Evolutionary conservation across 1,140 invertebrate genomes (phyloP), one percentile per base, ranked within the genome.

Genomic region (Achatina immaculata): DNA sequence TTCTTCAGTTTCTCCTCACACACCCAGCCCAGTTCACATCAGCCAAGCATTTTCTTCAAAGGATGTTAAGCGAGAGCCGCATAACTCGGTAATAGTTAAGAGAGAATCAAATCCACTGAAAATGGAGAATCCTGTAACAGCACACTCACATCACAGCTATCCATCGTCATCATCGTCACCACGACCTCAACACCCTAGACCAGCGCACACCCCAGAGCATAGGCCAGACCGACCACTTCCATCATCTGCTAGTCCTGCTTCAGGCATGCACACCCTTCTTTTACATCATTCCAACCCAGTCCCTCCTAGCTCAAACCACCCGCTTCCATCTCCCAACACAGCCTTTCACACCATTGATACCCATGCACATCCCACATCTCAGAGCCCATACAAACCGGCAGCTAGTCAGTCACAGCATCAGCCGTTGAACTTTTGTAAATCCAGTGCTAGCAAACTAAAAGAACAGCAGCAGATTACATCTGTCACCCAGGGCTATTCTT

Each of bases 31-130:
- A 28, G 38, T 45, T 45, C 80, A 81, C 36, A 19, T 40, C 3
- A 62, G 40, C 62, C 51, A 55, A 65, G 36, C 40, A 14, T 78
- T 43, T 19, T 65, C 85, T 42, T 80, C 48, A 36, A 82, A 80
- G 68, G 78, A 84, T 34, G 87, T 89, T n/a, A 89, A 89, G 79
- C 85, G 88, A 16, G 87, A 88, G 80, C 78, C 82, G 43, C 86
- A 88, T 71, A 90, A 85, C 83, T 89, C 89, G 78, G 89, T 90
- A 77, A 90, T 90, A 79, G 89, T 90, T 43, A 78, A 78, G 43
- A 66, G 76, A 68, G 88, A 90, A 79, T 89, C 88, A 62, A 88
- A 88, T 80, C 65, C 76, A 11, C 3, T 78, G 31, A 84, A 84
- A 71, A 73, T 81, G 62, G 83, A 82, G 45, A 81, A 72, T 28